These are phyloP conservation scores for Shargacucullia verbasci DNA, from an alignment of 2,888 invertebrate species.

Conservation along the genomic window DNA sequence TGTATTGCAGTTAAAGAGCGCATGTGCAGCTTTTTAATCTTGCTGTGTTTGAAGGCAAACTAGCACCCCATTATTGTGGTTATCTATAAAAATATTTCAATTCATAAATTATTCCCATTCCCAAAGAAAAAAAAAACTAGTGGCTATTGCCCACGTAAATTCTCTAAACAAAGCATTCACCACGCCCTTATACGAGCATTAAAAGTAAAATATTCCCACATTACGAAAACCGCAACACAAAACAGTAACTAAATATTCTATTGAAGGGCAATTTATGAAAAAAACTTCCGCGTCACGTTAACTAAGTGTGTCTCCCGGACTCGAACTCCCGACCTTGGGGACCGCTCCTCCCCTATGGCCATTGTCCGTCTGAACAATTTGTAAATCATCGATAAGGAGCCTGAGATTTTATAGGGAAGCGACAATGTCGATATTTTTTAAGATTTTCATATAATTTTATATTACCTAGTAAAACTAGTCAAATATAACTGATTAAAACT, in stretches of 20 bases:
- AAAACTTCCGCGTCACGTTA: conserved; percentile 54
- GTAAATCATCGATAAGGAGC: conserved; percentile 73
- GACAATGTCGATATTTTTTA: conserved; percentile 27
- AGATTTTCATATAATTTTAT: background rate
- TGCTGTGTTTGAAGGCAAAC: too few relatives aligned
- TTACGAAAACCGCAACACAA: conserved; percentile 43
- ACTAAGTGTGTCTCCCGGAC: conserved; percentile 51
- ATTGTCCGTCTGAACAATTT: conserved; percentile 73
- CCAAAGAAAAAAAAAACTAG: conserved; percentile 12
- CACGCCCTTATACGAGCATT: conserved; percentile 53
- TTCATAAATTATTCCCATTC: too few relatives aligned
- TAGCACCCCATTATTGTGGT: too few relatives aligned
- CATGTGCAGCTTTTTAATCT: too few relatives aligned
- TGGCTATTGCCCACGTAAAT: conserved; percentile 51
- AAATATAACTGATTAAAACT: too few relatives aligned
- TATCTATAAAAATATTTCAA: too few relatives aligned
- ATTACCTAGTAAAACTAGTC: too few relatives aligned
- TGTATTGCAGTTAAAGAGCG: too few relatives aligned
- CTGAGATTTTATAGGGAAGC: conserved; percentile 66
- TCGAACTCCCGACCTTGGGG: conserved; percentile 56
- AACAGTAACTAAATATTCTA: conserved; percentile 49
- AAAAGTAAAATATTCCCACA: conserved; percentile 52
- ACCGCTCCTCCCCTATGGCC: conserved; percentile 66
- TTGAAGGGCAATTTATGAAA: conserved; percentile 47
- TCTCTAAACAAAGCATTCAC: conserved; percentile 45